Evolutionary conservation across 1,140 invertebrate genomes (phyloP), one percentile per base, ranked within the genome.

Genomic region (Atopsyche davidsoni): DNA sequence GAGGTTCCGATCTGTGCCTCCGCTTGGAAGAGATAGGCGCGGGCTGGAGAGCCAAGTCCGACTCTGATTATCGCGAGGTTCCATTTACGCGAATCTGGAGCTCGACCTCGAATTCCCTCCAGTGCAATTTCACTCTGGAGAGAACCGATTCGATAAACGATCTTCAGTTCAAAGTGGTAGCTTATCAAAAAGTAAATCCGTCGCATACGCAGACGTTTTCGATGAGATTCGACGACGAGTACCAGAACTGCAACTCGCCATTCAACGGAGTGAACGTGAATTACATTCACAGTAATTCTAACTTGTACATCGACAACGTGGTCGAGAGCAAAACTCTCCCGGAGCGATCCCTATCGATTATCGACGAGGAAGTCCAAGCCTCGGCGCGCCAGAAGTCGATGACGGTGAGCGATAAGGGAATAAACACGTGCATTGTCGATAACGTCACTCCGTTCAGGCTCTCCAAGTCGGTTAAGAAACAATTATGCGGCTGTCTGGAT

Each of bases 21-120:
- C 86, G 81, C 53, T 72, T 96, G 45, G 90, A 94, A 60, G 86
- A 89, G 60, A 78, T 94, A 9, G 85, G 85, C 31, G 80, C 83
- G 46, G 91, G 89, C 21, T 95, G 90, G 91, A 84, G 82, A 65
- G 85, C 81, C 57, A 92, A 91, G 70, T 81, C 87, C 6, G 82
- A 85, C 19, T 85, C 85, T 21, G 86, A 88, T 58, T 91, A 90
- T 55, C 91, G 94, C 75, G 92, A 95, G 68, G 89, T 97, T 55
- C 85, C 89, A 18, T 96, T 96, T 69, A 78, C 81, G 41, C 89
- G 93, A 62, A 79, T 96, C n/a, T 94, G 94, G 89, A 87, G 86
- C 58, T 84, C 86, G n/a, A 83, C 82, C 59, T 88, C 90, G 68
- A 87, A 87, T 62, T 83, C 88, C 35, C 72, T 91, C 24, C 89